These are phyloP conservation scores for Sympetrum striolatum DNA, from an alignment of 2,888 invertebrate species.

Conservation along the genomic window DNA sequence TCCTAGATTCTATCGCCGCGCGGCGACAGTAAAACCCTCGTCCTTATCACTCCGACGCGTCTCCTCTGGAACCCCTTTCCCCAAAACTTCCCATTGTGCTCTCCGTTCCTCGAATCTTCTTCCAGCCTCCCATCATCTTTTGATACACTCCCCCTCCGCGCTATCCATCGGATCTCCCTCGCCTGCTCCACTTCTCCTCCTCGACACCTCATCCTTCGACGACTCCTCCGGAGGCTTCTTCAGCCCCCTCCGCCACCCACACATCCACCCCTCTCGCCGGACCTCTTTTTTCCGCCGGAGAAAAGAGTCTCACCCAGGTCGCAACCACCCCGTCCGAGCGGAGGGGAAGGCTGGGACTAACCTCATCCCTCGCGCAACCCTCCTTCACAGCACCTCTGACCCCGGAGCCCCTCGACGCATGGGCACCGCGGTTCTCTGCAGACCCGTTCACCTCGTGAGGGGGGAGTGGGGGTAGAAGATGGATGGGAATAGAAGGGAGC, in stretches of 20 bases:
- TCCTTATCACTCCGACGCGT: neutral
- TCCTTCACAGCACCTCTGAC: conserved; percentile 23
- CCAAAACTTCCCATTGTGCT: neutral
- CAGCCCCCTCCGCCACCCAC: neutral
- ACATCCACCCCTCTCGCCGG: neutral
- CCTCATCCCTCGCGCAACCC: neutral
- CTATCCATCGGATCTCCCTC: neutral
- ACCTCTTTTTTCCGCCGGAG: conserved; percentile 5
- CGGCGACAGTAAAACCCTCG: neutral
- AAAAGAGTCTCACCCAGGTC: neutral
- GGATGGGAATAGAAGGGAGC: neutral
- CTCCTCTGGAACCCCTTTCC: neutral
- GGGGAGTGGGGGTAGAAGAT: neutral
- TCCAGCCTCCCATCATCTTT: neutral
- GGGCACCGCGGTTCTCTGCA: conserved; percentile 11
- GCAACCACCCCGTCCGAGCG: conserved; percentile 5
- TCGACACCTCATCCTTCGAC: neutral
- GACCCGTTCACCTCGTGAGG: conserved; percentile 35
- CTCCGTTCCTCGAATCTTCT: neutral
- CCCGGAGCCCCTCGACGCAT: neutral
- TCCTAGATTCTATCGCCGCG: neutral
- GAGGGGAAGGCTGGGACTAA: neutral
- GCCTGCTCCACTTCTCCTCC: neutral
- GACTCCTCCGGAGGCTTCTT: neutral
- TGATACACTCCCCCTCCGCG: neutral